A percentile compares a stretch with the other conserved stretches of the same genome.
Conservation (phyloP, 2,797 vertebrate genomes). For the Pantherophis vulpinus region DNA sequence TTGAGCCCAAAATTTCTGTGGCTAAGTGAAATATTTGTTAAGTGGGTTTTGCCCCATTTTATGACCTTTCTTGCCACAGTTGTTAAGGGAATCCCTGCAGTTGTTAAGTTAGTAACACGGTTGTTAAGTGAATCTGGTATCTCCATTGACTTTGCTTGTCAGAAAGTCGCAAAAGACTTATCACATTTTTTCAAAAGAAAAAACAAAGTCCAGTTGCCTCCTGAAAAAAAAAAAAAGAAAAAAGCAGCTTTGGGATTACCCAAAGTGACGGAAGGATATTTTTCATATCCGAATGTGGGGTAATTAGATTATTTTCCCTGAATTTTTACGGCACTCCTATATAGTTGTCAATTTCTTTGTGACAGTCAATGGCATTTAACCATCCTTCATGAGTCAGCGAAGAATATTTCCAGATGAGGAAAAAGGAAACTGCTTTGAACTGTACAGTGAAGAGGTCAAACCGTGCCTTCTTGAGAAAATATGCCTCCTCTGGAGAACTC, state of each 20-base stretch:
- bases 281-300: not conserved
- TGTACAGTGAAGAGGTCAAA: not conserved
- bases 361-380: not conserved
- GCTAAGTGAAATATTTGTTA: too few species aligned
- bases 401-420: not conserved
- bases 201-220: too few species aligned
- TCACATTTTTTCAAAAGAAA: too few species aligned
- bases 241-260: not conserved
- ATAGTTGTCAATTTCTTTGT: not conserved
- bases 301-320: not conserved
- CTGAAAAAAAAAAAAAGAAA: too few species aligned
- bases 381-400: not conserved
- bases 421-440: not conserved
- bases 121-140: too few species aligned
- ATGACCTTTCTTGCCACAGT: too few species aligned
- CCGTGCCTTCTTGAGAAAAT: not conserved
- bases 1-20: too few species aligned
- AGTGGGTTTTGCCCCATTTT: too few species aligned
- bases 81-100: too few species aligned
- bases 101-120: too few species aligned
- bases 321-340: not conserved
- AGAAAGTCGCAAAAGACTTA: too few species aligned
- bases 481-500: not conserved
- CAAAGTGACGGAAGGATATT: not conserved
- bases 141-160: too few species aligned